Evolutionary conservation across 2,888 invertebrate species (phyloP), one percentile per base, ranked within the genome.

Genomic region (Agriopis leucophaearia): DNA sequence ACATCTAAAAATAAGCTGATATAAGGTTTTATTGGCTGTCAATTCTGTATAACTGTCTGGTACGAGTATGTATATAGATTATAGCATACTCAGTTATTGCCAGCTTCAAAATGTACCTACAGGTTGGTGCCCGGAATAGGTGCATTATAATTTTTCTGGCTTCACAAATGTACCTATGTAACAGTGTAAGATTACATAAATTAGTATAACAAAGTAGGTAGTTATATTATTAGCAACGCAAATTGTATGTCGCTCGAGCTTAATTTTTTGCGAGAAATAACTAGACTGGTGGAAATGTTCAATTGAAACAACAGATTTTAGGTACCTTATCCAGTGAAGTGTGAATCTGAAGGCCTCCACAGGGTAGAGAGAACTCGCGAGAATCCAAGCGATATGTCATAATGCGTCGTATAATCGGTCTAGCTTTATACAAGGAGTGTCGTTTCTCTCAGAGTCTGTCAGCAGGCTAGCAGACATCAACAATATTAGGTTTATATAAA

Each of bases 221-320:
- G 35, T 51, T 35, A 35, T 51, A 35, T 35, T 38, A 54, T 54
- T 54, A 54, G 38, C n/a, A 54, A 54, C n/a, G 6, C 10, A 38
- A 15, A 38, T 36, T 42, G n/a, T 38, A 59, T 18, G 18, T 48
- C 40, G 50, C 50, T 59, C 59, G 48, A 59, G 50, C 50, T 59
- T 27, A 50, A n/a, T 40, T 40, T 10, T 59, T 59, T 40, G 50
- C 59, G 18, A 50, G 16, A 57, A n/a, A 9, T 13, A 56, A 44
- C 16, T 55, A 44, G 13, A 36, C 57, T 35, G 45, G 16, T 45
- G 57, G 10, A 27, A 42, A 38, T 35, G 27, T 35, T 50, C 13
- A 13, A 35, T 13, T 9, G 27, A 5, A 27, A 27, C 9, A 48
- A 27, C 27, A 48, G 8, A 13, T 48, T 47, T 47, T 10, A 16